Base-by-base conservation (phyloP, 2,113 vertebrate species). In the Tragulus kanchil region DNA sequence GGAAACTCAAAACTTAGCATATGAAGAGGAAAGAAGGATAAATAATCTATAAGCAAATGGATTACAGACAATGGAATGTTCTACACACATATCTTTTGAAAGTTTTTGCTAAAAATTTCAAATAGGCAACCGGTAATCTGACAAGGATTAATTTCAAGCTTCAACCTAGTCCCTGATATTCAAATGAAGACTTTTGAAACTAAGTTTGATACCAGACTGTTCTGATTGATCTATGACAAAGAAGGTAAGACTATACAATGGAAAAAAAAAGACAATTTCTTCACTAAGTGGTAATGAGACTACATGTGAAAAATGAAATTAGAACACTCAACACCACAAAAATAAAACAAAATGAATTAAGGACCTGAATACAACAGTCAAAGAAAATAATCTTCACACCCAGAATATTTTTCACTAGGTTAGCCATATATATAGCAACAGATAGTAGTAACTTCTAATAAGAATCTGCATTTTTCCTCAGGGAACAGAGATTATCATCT, bases 81-180 rank as follows among this genome's bases (percentile, higher is more conserved):
- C 95, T 89, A 95, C 6, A 54, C 62, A 31, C 21, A 52, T 1
- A 85, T 45, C 45, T 23, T 52, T 65, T 71, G 48, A 85, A 93
- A 93, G 23, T 8, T 52, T 91, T 86, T 52, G 3, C 28, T 69
- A 89, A 93, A 84, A 25, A 36, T 12, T 81, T 82, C 36, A 75
- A 93, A 65, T 45, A 84, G 58, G 19, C 1, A 17, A 16, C 67
- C 50, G n/a, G 7, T 62, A 85, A 42, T 90, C 48, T 96, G 86
- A 93, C 45, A 13, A 82, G 69, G 64, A 91, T 93, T 85, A 95
- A 81, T 81, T 81, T 89, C 96, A 97, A 95, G 16, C 64, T 88
- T 45, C 19, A 82, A 21, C 15, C 50, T 62, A 36, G 64, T 75
- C 58, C 85, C 17, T 95, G 59, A 82, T 85, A 93, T 95, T 93